These are phyloP conservation scores for Steatocranus sp. DNA, from an alignment of 2,797 vertebrate genomes.

Conservation along the genomic window DNA sequence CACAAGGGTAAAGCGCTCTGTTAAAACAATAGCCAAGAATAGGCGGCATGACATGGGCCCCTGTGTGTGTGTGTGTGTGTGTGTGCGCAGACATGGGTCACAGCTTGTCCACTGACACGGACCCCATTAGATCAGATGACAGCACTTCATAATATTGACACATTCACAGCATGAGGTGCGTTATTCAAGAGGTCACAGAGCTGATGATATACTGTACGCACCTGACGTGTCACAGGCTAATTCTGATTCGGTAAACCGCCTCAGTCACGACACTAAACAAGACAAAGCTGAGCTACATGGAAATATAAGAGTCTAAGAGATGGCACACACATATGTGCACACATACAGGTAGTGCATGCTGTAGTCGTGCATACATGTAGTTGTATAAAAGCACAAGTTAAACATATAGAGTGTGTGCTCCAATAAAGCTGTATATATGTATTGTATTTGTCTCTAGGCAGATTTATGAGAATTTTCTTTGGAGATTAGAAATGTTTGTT, in stretches of 20 bases:
- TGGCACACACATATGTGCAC: not conserved
- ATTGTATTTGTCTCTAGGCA: not conserved
- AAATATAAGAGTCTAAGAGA: conserved; percentile 14
- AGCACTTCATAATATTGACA: conserved; percentile 73
- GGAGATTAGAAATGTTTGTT: not conserved
- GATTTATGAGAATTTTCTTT: not conserved
- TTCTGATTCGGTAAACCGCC: conserved; percentile 34
- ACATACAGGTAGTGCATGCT: not conserved
- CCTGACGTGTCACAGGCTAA: conserved; percentile 54
- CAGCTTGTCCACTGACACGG: conserved; percentile 57
- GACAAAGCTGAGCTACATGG: conserved; percentile 23
- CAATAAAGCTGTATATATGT: not conserved
- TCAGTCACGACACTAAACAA: conserved; percentile 25
- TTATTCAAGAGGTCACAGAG: conserved; percentile 42
- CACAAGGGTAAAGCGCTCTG: conserved; percentile 36
- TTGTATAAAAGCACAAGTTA: not conserved
- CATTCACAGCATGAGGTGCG: conserved; percentile 59
- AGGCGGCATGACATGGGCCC: conserved; percentile 5
- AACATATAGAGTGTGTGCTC: not conserved
- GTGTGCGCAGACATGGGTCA: conserved; percentile 20
- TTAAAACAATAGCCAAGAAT: conserved; percentile 56
- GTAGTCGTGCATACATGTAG: not conserved
- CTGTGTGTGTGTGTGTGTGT: not conserved
- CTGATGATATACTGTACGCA: conserved; percentile 61
- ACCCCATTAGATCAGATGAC: conserved; percentile 62